Percentiles rank a stretch among this genome's conserved stretches.
Conservation (phyloP, 2,888 invertebrate species). For the Conus canariensis region DNA sequence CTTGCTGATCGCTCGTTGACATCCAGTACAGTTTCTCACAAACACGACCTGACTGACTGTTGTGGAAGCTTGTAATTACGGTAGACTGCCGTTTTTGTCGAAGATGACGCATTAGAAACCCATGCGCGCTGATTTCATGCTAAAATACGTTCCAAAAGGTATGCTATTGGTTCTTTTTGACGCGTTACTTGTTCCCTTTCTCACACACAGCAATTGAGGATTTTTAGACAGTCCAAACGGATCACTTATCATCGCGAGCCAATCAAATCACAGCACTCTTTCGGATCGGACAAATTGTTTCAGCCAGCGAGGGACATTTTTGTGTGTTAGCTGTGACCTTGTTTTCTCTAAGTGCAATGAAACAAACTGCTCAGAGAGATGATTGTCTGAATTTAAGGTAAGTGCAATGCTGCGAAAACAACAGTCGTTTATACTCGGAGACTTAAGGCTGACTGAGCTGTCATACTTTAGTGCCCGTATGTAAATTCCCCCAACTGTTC, state of each 20-base stretch:
- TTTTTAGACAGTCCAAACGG: conserved; percentile 53
- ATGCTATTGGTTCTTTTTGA: background rate
- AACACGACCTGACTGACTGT: background rate
- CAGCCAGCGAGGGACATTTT: conserved; percentile 53
- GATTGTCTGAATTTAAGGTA: background rate
- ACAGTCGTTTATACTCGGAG: background rate
- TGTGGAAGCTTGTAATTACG: background rate
- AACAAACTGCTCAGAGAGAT: background rate
- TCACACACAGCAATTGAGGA: background rate
- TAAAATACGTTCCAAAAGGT: background rate
- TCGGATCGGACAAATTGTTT: conserved; percentile 68
- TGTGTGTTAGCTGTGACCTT: background rate
- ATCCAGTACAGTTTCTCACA: background rate
- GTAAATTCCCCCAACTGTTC: conserved; percentile 67
- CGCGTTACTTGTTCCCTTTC: conserved; percentile 22
- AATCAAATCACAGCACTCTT: conserved; percentile 66
- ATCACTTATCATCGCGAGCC: conserved; percentile 68
- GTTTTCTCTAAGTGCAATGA: conserved; percentile 17
- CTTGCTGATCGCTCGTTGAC: background rate
- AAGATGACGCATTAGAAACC: background rate
- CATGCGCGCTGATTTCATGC: background rate
- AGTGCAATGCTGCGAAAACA: background rate
- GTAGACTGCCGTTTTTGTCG: background rate
- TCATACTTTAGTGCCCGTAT: conserved; percentile 37
- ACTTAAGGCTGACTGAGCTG: background rate